Conservation (phyloP, 92 coral and sea anemone species). For the Parazoanthus atlanticus region DNA sequence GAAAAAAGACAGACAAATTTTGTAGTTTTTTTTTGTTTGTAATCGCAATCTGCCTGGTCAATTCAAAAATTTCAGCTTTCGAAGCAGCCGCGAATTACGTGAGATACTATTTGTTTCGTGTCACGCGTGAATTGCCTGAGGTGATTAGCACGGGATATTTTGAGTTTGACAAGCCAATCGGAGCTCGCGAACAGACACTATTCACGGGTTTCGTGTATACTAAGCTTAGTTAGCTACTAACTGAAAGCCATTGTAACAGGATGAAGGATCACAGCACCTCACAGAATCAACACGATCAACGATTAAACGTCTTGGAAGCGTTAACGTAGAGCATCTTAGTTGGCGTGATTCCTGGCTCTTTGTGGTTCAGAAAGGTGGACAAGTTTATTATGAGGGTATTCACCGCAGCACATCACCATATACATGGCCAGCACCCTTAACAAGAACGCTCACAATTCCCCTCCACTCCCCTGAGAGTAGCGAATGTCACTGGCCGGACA, state of each 20-base stretch:
- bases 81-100: too few species aligned
- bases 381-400: constrained; percentile 13
- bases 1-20: too few species aligned
- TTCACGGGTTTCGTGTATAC: too few species aligned
- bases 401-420: constrained; percentile 21
- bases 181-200: too few species aligned
- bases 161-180: too few species aligned
- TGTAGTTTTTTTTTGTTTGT: too few species aligned
- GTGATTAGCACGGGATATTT: too few species aligned
- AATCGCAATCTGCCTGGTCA: too few species aligned
- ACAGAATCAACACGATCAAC: constrained; percentile 21
- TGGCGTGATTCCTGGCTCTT: constrained; percentile 44
- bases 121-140: too few species aligned
- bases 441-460: constrained; percentile 16
- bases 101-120: too few species aligned
- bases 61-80: too few species aligned
- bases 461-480: constrained; percentile 39
- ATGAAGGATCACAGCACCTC: constrained; percentile 41
- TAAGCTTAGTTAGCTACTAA: neutral
- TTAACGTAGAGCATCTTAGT: constrained; percentile 4
- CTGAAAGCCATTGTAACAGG: constrained; percentile 6
- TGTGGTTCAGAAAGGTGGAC: constrained; percentile 37
- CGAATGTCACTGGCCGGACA: constrained; percentile 34
- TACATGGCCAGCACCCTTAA: constrained; percentile 29
- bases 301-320: constrained; percentile 36